Conservation (phyloP, 2,888 invertebrate species). For the Tetramorium bicarinatum region DNA sequence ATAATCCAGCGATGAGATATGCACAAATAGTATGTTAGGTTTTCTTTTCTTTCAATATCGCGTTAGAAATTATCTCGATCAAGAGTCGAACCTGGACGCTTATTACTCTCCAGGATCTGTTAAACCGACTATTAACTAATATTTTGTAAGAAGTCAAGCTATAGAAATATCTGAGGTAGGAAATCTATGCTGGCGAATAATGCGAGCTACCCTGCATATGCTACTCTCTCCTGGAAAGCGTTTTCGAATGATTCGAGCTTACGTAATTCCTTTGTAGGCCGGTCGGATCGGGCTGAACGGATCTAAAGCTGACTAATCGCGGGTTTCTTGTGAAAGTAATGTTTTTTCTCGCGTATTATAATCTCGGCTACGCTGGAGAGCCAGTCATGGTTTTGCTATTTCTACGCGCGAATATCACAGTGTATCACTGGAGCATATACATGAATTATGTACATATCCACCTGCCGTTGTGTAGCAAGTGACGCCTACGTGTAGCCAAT, state of each 20-base stretch:
- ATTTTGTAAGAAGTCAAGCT: background rate
- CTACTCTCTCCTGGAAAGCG: conserved; percentile 32
- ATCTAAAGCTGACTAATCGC: conserved; percentile 62
- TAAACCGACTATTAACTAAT: background rate
- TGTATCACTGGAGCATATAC: conserved; percentile 26
- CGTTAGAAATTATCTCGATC: conserved; percentile 1
- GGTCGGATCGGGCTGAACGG: conserved; percentile 16
- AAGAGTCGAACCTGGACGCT: background rate
- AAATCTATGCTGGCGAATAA: background rate
- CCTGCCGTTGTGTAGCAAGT: conserved; percentile 6
- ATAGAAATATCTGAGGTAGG: background rate
- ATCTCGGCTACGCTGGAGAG: conserved; percentile 11
- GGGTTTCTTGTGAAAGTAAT: conserved; percentile 63
- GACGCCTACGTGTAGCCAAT: conserved; percentile 3
- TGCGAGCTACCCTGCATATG: conserved; percentile 3
- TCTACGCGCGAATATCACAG: conserved; percentile 43
- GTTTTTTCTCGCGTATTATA: conserved; percentile 54
- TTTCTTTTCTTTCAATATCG: conserved; percentile 17
- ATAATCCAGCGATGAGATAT: background rate
- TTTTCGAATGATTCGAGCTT: conserved; percentile 30
- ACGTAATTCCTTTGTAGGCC: conserved; percentile 26
- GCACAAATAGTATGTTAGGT: conserved; percentile 11
- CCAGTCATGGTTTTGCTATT: conserved; percentile 59
- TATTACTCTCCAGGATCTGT: background rate
- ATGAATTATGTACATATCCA: background rate